phyloP scores from a whole-genome alignment of 2,797 vertebrate species.

The Orestias chungarensis region DNA sequence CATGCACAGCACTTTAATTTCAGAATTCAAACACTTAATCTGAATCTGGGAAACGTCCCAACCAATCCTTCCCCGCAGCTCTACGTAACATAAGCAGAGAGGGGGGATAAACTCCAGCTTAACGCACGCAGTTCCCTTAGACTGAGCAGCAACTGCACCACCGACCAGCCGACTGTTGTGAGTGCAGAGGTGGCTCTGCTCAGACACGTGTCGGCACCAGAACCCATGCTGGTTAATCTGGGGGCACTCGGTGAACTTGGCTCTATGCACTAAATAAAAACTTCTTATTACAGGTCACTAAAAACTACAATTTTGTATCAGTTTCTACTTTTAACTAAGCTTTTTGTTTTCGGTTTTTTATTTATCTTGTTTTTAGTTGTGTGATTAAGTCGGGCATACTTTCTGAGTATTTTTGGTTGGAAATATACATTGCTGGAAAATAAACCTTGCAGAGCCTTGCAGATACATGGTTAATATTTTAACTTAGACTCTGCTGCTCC shows the following conservation, averaged over 20 bases:
- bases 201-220: slow-evolving; percentile 41
- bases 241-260: slow-evolving; percentile 37
- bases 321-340: not conserved
- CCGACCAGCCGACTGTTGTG: slow-evolving; percentile 24
- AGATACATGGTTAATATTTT: too few species aligned
- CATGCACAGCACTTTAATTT: slow-evolving; percentile 64
- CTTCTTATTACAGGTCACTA: slow-evolving; percentile 33
- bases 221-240: slow-evolving; percentile 48
- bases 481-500: not conserved
- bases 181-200: slow-evolving; percentile 46
- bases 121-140: slow-evolving; percentile 23
- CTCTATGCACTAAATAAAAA: slow-evolving; percentile 59
- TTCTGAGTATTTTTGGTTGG: not conserved
- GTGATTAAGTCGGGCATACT: not conserved
- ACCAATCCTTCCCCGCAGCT: slow-evolving; percentile 40
- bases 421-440: not conserved
- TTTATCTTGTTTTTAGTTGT: not conserved
- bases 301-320: not conserved
- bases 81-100: slow-evolving; percentile 30
- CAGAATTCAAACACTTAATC: slow-evolving; percentile 59
- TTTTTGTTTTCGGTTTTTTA: not conserved
- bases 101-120: slow-evolving; percentile 35
- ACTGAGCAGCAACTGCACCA: slow-evolving; percentile 22
- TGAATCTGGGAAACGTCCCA: slow-evolving; percentile 66
- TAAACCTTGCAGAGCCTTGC: not conserved